phyloP scores from a whole-genome alignment of 2,113 vertebrate species.

The Dinomys branickii region DNA sequence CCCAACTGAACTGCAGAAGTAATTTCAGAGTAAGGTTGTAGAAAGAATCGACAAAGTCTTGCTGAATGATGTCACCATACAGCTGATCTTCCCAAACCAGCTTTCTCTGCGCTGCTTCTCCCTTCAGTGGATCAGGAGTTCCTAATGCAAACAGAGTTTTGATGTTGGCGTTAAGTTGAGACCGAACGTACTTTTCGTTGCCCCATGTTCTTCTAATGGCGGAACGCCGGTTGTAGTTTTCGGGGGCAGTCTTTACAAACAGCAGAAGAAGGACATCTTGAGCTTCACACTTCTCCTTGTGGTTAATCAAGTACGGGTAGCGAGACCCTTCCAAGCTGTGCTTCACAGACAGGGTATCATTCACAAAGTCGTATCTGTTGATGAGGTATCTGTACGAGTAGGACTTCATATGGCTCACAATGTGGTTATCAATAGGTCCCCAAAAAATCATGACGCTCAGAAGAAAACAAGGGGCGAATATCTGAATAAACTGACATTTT shows the following conservation, averaged over 20 bases:
- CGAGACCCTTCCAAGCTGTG: conserved; percentile 79
- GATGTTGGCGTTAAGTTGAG: conserved; percentile 88
- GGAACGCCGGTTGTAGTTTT: conserved; percentile 89
- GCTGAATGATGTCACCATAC: conserved; percentile 92
- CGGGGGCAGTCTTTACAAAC: conserved; percentile 93
- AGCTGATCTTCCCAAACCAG: conserved; percentile 88
- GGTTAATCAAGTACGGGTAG: conserved; percentile 92
- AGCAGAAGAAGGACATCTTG: conserved; percentile 92
- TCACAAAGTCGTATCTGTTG: conserved; percentile 93
- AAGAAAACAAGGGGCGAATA: conserved; percentile 90
- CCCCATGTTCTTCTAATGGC: conserved; percentile 95
- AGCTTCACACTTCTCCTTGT: conserved; percentile 88
- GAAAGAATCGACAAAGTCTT: conserved; percentile 95
- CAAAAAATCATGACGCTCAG: conserved; percentile 91
- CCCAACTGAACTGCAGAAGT: conserved; percentile 95
- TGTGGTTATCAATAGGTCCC: conserved; percentile 88
- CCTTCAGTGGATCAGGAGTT: conserved; percentile 55
- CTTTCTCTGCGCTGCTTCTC: conserved; percentile 80
- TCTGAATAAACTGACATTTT: conserved; percentile 90
- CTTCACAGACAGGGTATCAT: conserved; percentile 87
- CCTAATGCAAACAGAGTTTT: conserved; percentile 93
- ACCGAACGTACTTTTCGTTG: conserved; percentile 87
- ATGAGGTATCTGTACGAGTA: conserved; percentile 94
- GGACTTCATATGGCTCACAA: conserved; percentile 93
- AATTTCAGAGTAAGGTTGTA: conserved; percentile 95